phyloP scores from a whole-genome alignment of 2,113 vertebrate genomes.

The Meles meles region DNA sequence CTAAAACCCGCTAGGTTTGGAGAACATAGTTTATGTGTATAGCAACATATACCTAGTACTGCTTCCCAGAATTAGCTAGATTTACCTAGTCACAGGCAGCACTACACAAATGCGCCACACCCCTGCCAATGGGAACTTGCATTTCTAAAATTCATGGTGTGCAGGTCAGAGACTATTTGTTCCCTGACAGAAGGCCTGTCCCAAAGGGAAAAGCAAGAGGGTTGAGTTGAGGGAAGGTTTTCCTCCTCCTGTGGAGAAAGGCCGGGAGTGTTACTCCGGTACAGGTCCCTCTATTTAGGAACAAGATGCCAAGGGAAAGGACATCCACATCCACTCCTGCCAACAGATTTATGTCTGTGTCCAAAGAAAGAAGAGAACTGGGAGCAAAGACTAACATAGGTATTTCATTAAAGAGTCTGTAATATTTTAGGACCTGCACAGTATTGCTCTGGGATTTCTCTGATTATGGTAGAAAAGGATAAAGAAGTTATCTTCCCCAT shows the following conservation, averaged over 20 bases:
- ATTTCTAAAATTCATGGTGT: background rate
- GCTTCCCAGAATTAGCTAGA: background rate
- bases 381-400: background rate
- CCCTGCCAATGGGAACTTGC: background rate
- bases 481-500: background rate
- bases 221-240: background rate
- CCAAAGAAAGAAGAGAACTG: background rate
- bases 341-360: background rate
- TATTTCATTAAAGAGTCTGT: background rate
- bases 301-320: background rate
- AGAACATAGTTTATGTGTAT: background rate
- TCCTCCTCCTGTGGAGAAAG: background rate
- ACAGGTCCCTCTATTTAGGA: background rate
- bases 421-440: background rate
- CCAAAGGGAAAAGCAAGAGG: background rate
- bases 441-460: background rate
- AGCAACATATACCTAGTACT: background rate
- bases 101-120: background rate
- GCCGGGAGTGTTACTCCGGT: background rate
- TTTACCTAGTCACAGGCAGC: background rate
- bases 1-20: background rate
- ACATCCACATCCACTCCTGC: background rate
- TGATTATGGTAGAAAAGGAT: background rate
- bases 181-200: background rate
- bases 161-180: background rate